Conservation (phyloP, 2,888 invertebrate species). For the Brachyopa scutellaris region DNA sequence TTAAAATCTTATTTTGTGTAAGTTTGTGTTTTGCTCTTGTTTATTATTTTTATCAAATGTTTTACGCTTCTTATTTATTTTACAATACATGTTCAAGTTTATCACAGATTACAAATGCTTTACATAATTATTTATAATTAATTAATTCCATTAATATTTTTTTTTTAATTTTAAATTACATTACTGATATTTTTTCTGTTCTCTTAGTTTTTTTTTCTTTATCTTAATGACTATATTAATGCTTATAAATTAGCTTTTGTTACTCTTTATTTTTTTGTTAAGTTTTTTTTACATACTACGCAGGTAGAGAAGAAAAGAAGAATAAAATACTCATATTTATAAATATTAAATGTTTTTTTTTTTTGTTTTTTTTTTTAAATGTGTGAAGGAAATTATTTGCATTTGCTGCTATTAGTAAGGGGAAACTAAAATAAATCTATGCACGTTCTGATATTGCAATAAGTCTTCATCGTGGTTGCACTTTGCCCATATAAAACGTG, state of each 20-base stretch:
- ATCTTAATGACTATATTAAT: slow-evolving; percentile 70
- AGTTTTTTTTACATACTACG: slow-evolving; percentile 61
- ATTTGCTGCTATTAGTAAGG: slow-evolving; percentile 42
- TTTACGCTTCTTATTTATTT: slow-evolving; percentile 70
- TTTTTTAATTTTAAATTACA: slow-evolving; percentile 52
- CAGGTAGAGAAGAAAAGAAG: slow-evolving; percentile 70
- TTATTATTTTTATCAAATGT: slow-evolving; percentile 62
- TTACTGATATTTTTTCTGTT: slow-evolving; percentile 54
- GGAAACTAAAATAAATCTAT: slow-evolving; percentile 63
- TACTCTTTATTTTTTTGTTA: slow-evolving; percentile 10
- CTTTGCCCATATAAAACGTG: slow-evolving; percentile 72
- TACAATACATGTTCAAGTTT: slow-evolving; percentile 74
- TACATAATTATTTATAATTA: slow-evolving; percentile 73
- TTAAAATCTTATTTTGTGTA: slow-evolving; percentile 41
- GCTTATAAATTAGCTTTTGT: slow-evolving; percentile 51
- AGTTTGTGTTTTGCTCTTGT: slow-evolving; percentile 54
- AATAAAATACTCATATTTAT: slow-evolving; percentile 57
- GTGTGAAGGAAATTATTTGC: slow-evolving; percentile 63
- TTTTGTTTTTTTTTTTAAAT: slow-evolving; percentile 31
- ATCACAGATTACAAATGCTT: slow-evolving; percentile 77
- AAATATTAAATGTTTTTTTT: slow-evolving; percentile 33
- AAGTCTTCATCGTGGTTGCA: slow-evolving; percentile 71
- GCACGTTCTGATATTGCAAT: slow-evolving; percentile 72
- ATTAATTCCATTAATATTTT: slow-evolving; percentile 65
- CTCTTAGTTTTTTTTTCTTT: slow-evolving; percentile 22